phyloP scores from a whole-genome alignment of 1,140 invertebrate genomes.

The Rhagoletis pomonella region DNA sequence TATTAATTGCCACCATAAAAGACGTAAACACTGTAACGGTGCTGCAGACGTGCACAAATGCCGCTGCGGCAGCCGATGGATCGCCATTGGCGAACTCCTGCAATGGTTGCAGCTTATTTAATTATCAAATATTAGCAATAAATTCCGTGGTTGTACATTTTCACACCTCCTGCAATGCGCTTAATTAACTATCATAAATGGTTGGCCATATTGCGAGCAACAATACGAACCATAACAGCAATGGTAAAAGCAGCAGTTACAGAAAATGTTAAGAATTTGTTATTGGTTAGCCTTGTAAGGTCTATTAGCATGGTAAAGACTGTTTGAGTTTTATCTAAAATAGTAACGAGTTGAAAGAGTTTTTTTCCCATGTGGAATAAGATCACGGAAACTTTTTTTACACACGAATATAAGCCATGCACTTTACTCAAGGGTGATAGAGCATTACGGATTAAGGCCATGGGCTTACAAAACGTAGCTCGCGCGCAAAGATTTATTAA shows the following conservation, averaged over 20 bases:
- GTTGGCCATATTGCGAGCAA: not conserved
- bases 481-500: too few relatives aligned
- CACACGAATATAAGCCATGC: too few relatives aligned
- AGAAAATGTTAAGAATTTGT: not conserved
- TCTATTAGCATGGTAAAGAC: too few relatives aligned
- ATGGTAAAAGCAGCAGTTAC: not conserved
- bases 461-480: too few relatives aligned
- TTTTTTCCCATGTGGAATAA: too few relatives aligned
- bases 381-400: too few relatives aligned
- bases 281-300: not conserved
- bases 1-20: constrained; percentile 50
- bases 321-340: too few relatives aligned
- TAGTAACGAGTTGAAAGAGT: too few relatives aligned
- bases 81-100: not conserved
- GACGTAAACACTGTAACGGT: constrained; percentile 36
- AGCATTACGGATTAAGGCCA: too few relatives aligned
- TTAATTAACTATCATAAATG: constrained; percentile 48
- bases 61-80: not conserved
- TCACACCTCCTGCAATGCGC: constrained; percentile 47
- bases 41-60: not conserved
- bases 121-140: constrained; percentile 50
- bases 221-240: not conserved
- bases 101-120: constrained; percentile 32
- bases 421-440: too few relatives aligned
- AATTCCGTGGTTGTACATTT: constrained; percentile 20